Conservation (phyloP, 2,797 vertebrate species). For the Glossophaga mutica region DNA sequence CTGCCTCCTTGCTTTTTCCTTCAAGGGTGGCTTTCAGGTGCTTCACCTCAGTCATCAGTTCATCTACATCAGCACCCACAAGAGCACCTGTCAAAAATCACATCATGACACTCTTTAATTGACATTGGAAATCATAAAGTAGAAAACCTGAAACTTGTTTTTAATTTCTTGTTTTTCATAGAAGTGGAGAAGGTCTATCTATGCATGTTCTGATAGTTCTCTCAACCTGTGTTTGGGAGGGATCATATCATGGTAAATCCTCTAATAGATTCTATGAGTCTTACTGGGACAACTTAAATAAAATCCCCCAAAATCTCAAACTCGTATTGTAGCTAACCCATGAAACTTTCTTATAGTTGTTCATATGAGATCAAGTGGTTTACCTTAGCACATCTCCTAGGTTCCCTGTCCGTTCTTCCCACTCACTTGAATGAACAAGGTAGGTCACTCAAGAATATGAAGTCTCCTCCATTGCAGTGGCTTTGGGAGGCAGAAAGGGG, state of each 20-base stretch:
- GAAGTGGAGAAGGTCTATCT: neutral
- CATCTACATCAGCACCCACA: constrained; percentile 68
- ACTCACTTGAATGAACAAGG: neutral
- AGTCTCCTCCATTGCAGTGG: neutral
- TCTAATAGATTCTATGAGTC: neutral
- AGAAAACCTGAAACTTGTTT: neutral
- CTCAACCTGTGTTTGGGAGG: neutral
- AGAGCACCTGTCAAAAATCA: constrained; percentile 68
- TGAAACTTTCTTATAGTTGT: neutral
- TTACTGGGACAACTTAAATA: neutral
- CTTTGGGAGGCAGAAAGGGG: neutral
- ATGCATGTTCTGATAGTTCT: neutral
- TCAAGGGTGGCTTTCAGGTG: constrained; percentile 85
- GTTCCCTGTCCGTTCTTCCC: neutral
- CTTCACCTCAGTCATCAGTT: constrained; percentile 81
- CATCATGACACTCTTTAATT: neutral
- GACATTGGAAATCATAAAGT: neutral
- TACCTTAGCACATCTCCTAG: neutral
- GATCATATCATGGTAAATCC: neutral
- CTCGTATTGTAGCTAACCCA: neutral
- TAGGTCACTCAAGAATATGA: neutral
- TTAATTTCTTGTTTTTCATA: neutral
- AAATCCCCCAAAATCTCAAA: neutral
- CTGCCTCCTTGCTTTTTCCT: constrained; percentile 87
- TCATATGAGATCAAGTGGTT: neutral